Evolutionary conservation across 2,113 vertebrate species (phyloP).

Genomic region (Panthera tigris): DNA sequence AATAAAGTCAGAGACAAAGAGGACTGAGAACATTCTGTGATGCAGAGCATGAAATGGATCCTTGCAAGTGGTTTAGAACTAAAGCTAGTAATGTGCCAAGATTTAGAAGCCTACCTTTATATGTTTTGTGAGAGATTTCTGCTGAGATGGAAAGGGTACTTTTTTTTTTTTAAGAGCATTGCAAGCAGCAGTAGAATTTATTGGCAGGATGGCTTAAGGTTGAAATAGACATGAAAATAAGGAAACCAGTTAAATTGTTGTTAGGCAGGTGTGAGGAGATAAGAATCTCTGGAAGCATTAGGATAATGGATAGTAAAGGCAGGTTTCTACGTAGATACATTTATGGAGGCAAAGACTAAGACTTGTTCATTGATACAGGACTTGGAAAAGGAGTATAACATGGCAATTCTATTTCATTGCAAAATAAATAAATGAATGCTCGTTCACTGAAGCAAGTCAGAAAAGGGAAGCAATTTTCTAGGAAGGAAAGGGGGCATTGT

Average conservation of each 20-base stretch:
- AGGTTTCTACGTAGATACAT: not conserved
- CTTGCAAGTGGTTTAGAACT: not conserved
- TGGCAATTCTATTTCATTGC: not conserved
- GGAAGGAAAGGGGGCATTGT: not conserved
- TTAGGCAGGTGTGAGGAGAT: not conserved
- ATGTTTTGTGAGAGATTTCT: not conserved
- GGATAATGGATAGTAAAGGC: not conserved
- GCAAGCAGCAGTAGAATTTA: not conserved
- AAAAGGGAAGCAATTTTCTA: not conserved
- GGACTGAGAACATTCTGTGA: not conserved
- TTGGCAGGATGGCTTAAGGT: not conserved
- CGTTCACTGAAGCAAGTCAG: not conserved
- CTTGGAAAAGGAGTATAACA: not conserved
- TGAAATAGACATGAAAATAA: too few relatives aligned
- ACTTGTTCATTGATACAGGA: not conserved
- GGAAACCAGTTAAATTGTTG: not conserved
- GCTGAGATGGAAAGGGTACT: not conserved
- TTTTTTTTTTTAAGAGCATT: not conserved
- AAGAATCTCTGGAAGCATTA: not conserved
- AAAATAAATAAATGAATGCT: not conserved
- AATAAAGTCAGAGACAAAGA: not conserved
- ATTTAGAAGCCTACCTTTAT: not conserved
- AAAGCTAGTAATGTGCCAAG: not conserved
- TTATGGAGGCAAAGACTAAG: not conserved
- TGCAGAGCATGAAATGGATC: not conserved